Base-by-base conservation (phyloP, 2,888 invertebrate species). In the Blastobasis lacticolella region DNA sequence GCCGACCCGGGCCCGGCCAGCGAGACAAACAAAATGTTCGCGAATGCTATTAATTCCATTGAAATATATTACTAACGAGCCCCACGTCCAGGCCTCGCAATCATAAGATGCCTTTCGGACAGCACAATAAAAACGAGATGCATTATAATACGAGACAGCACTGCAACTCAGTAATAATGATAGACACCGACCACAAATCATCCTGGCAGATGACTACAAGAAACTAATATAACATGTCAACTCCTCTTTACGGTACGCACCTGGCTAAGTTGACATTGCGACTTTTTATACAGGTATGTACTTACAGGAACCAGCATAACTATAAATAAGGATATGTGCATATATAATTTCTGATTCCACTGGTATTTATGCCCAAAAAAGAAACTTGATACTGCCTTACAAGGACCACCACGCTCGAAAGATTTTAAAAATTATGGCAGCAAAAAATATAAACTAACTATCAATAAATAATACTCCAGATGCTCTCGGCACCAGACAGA, bases 301-400 rank as follows among this genome's bases (percentile, higher is more conserved):
- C 23, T 23, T 23, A 23, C 23, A 23, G 23, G 23, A 23, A 23
- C 23, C 23, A 23, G 3, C 23, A 23, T 23, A 23, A 23, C 23
- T 23, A 23, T 23, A 23, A 23, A 23, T 23, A 23, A 23, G 23
- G 23, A 23, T 23, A 23, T 23, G 23, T 23, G 23, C 23, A 23
- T 23, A 23, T 23, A 23, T 23, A 23, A 23, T 23, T 2, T 23
- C 23, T 1, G 23, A 23, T 23, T 23, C 23, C 23, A 23, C 3
- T 23, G 23, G 3, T 23, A 23, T 23, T 23, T 23, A 23, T 23
- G 23, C 23, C 23, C 23, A 23, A 23, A 23, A 23, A 23, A 57
- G 76, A 78, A 78, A 80, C 80, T 74, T 70, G 71, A 81, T 75
- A 79, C 68, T 72, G 70, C 67, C 69, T 59, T 61, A 64, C 43